A percentile compares a stretch with the other conserved stretches of the same genome.
phyloP scores from a whole-genome alignment of 2,888 invertebrate genomes.

The Sphaerophoria taeniata region DNA sequence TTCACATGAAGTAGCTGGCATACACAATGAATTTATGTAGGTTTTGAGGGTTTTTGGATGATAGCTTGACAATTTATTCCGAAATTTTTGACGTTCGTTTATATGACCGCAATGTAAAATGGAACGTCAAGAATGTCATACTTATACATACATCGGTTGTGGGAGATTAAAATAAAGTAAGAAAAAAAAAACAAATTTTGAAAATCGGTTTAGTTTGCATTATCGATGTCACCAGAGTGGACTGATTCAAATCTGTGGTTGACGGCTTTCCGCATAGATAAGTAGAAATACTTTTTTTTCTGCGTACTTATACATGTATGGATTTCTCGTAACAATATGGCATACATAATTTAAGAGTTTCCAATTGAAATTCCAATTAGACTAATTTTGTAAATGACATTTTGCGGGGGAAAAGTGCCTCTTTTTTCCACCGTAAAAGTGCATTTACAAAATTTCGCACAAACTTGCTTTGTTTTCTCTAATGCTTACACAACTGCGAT shows the following conservation, averaged over 20 bases:
- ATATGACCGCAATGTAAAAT: constrained; percentile 25
- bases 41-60: constrained; percentile 16
- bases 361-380: too few relatives aligned
- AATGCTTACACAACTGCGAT: too few relatives aligned
- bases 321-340: not conserved
- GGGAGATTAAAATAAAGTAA: not conserved
- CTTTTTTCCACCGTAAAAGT: too few relatives aligned
- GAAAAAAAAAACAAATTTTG: not conserved
- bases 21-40: constrained; percentile 6
- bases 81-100: not conserved
- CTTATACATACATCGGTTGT: not conserved
- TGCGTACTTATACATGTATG: not conserved
- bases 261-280: constrained; percentile 16
- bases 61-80: constrained; percentile 42
- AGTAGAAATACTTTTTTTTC: constrained; percentile 2
- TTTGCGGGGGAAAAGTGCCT: too few relatives aligned
- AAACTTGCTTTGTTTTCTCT: too few relatives aligned
- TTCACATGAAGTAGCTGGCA: constrained; percentile 35
- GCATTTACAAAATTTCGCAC: too few relatives aligned
- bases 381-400: too few relatives aligned
- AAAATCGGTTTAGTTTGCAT: constrained; percentile 44
- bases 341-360: not conserved
- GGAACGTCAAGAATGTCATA: not conserved
- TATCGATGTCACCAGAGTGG: constrained; percentile 34
- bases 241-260: constrained; percentile 36